These are phyloP conservation scores for Pachymerium ferrugineum DNA, from an alignment of 2,888 invertebrate species.

Conservation along the genomic window DNA sequence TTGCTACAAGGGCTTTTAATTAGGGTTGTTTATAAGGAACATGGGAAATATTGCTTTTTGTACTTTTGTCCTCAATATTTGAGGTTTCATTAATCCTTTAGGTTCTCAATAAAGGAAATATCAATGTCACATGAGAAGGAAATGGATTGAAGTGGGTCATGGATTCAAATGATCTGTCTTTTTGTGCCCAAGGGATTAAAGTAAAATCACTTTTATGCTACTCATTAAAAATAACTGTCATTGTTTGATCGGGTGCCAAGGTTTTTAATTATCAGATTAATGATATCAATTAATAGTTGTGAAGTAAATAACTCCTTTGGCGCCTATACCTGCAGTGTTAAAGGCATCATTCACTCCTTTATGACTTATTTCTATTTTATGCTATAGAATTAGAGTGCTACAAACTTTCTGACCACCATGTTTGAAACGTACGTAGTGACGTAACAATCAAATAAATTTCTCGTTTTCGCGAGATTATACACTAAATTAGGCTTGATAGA, in stretches of 20 bases:
- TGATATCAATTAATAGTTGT: neutral
- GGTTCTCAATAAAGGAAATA: neutral
- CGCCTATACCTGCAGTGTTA: no score
- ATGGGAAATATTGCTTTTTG: neutral
- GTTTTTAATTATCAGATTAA: neutral
- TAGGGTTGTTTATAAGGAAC: neutral
- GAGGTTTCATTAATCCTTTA: neutral
- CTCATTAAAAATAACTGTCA: neutral
- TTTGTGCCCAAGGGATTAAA: neutral
- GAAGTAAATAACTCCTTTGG: no score
- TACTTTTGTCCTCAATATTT: neutral
- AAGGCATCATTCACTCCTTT: no score
- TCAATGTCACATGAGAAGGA: neutral
- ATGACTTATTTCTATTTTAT: no score
- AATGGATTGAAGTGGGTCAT: neutral
- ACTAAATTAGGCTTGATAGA: no score
- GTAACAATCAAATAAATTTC: no score
- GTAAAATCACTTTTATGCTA: neutral
- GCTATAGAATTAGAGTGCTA: no score
- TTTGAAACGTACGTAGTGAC: no score
- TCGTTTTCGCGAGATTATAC: no score
- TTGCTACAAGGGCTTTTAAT: neutral
- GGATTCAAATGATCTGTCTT: neutral
- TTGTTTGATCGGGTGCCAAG: neutral
- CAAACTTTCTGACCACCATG: no score